These are phyloP conservation scores for cattle (Bos taurus) DNA, from an alignment of 2,113 vertebrate species.

Conservation along the genomic window ARS-UCD2.0 NC_037347.1:2402501-2403000, in stretches of 20 bases:
- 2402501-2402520: conserved; percentile 21
- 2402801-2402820: accelerated
- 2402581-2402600: background rate
- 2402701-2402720: background rate
- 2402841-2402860: accelerated
- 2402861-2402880: background rate
- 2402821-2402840: background rate
- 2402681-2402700: background rate
- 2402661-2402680: background rate
- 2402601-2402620: background rate
- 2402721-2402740: background rate
- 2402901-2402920: accelerated
- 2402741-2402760: background rate
- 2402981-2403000: background rate
- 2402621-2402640: background rate
- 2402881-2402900: accelerated
- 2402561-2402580: conserved; percentile 3
- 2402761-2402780: background rate
- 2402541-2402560: conserved; percentile 1
- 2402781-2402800: background rate
- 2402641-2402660: background rate
- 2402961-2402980: background rate
- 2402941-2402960: background rate
- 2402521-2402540: conserved; percentile 31
- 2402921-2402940: accelerated